Percentiles rank a stretch among this genome's conserved stretches.
phyloP scores from a whole-genome alignment of 2,888 invertebrate genomes.

The Flexamia atlantica region DNA sequence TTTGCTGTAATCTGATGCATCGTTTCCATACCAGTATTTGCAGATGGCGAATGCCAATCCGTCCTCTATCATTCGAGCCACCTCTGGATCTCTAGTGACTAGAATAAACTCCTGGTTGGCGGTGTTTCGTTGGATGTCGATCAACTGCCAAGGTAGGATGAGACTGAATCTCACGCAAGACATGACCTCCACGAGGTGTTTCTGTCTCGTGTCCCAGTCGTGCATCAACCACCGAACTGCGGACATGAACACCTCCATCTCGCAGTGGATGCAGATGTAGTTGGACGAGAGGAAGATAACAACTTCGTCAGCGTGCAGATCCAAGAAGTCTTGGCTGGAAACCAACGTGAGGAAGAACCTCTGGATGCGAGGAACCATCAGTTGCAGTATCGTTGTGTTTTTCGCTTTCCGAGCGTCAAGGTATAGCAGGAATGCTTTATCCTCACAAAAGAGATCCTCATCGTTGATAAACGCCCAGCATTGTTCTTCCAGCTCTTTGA shows the following conservation, averaged over 20 bases:
- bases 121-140: constrained; percentile 86
- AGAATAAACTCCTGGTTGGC: constrained; percentile 85
- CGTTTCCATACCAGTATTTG: constrained; percentile 86
- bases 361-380: constrained; percentile 86
- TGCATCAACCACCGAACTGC: constrained; percentile 88
- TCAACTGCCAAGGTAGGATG: constrained; percentile 88
- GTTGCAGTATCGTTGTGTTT: constrained; percentile 81
- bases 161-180: constrained; percentile 87
- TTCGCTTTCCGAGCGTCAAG: constrained; percentile 79
- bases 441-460: constrained; percentile 83
- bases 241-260: constrained; percentile 88
- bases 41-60: constrained; percentile 89
- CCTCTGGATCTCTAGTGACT: constrained; percentile 81
- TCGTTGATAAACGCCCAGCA: constrained; percentile 88
- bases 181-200: constrained; percentile 80
- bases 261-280: constrained; percentile 82
- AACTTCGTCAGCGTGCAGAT: constrained; percentile 82
- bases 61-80: constrained; percentile 88
- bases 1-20: constrained; percentile 84
- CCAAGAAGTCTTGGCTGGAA: constrained; percentile 85
- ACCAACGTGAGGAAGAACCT: constrained; percentile 87
- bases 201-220: constrained; percentile 82
- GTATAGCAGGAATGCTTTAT: constrained; percentile 84
- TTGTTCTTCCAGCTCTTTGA: constrained; percentile 86
- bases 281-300: constrained; percentile 84